A percentile compares a stretch with the other conserved stretches of the same genome.
Evolutionary conservation across 1,140 invertebrate genomes (phyloP).

Genomic region (Lordiphosa mommai): DNA sequence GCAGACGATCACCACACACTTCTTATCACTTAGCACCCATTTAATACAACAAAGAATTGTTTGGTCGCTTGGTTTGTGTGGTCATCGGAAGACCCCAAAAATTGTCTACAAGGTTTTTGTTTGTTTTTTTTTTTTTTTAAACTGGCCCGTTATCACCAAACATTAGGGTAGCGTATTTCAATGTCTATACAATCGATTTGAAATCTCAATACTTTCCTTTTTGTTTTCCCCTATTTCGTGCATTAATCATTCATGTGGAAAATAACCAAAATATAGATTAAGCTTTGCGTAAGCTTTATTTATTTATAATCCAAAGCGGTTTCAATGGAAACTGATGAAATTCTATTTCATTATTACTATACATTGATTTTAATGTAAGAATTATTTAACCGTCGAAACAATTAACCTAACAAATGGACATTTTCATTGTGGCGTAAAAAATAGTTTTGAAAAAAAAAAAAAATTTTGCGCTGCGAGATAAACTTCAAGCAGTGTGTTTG

Average conservation of each 20-base stretch:
- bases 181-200: slow-evolving; percentile 7
- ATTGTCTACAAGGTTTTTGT: not conserved
- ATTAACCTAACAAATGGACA: too few relatives aligned
- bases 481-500: too few relatives aligned
- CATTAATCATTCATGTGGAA: slow-evolving; percentile 42
- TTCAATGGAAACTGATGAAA: slow-evolving; percentile 36
- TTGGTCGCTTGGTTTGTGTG: slow-evolving; percentile 1
- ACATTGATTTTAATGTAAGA: too few relatives aligned
- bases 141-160: too few relatives aligned
- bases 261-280: slow-evolving; percentile 53
- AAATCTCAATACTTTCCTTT: slow-evolving; percentile 48
- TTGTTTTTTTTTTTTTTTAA: not conserved
- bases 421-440: too few relatives aligned
- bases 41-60: slow-evolving; percentile 23
- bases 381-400: too few relatives aligned
- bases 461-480: too few relatives aligned
- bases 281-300: slow-evolving; percentile 3
- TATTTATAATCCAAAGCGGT: too few relatives aligned
- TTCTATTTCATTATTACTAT: too few relatives aligned
- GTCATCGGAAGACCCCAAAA: slow-evolving; percentile 40
- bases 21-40: slow-evolving; percentile 48
- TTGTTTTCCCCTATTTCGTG: not conserved
- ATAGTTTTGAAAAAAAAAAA: too few relatives aligned
- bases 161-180: slow-evolving; percentile 20
- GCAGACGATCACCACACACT: slow-evolving; percentile 8